Evolutionary conservation across 2,113 vertebrate species (phyloP).

Genomic region (Mystacornis crossleyi): DNA sequence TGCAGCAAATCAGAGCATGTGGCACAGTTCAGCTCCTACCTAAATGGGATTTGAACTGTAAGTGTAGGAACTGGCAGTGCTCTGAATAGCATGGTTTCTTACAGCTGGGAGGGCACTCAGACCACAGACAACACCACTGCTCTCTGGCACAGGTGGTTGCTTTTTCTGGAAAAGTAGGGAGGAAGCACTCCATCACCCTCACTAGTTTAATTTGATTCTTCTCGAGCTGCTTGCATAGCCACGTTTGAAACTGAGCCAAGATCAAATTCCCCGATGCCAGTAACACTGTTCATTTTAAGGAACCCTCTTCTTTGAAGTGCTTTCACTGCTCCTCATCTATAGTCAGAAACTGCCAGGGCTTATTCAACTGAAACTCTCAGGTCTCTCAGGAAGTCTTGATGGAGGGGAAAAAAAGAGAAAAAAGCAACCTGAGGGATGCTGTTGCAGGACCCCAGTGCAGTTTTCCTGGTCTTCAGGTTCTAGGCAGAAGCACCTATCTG

Average conservation of each 20-base stretch:
- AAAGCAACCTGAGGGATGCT: not conserved
- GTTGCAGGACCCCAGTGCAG: not conserved
- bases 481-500: not conserved
- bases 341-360: not conserved
- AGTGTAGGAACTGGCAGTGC: not conserved
- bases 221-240: not conserved
- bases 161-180: not conserved
- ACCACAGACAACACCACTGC: not conserved
- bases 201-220: not conserved
- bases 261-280: constrained; percentile 17
- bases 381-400: not conserved
- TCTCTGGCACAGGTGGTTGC: not conserved
- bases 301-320: not conserved
- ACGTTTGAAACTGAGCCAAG: not conserved
- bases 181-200: not conserved
- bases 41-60: not conserved
- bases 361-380: not conserved
- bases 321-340: not conserved
- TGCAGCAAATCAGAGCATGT: not conserved
- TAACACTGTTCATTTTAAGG: constrained; percentile 14
- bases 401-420: rapidly evolving
- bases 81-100: not conserved
- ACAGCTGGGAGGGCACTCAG: not conserved
- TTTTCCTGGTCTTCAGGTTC: not conserved
- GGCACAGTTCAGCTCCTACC: not conserved